These are phyloP conservation scores for Lutjanus argentimaculatus DNA, from an alignment of 2,797 vertebrate species.

Conservation along the genomic window DNA sequence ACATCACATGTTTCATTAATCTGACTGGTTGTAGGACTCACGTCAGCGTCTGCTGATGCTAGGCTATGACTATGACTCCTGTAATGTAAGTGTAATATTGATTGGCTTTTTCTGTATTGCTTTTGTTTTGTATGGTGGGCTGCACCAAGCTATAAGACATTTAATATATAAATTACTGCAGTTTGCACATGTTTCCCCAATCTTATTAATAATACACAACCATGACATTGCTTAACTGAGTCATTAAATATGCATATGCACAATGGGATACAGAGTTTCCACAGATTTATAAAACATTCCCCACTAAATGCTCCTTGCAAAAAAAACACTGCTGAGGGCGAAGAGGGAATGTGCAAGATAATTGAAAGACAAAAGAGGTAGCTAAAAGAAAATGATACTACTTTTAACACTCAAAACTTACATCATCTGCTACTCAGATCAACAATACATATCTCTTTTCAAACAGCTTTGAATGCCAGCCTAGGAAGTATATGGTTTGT, in stretches of 20 bases:
- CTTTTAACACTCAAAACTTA: slow-evolving; percentile 18
- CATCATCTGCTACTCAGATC: background rate
- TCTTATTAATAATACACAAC: slow-evolving; percentile 70
- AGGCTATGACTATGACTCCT: background rate
- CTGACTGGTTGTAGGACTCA: too few species aligned
- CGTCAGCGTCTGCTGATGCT: too few species aligned
- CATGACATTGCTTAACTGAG: slow-evolving; percentile 68
- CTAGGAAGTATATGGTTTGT: background rate
- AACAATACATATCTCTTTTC: background rate
- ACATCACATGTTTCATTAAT: too few species aligned
- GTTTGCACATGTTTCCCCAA: slow-evolving; percentile 43
- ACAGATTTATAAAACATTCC: slow-evolving; percentile 58
- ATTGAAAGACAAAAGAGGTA: slow-evolving; percentile 39
- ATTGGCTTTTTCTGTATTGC: background rate
- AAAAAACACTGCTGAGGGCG: slow-evolving; percentile 6
- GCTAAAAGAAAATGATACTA: slow-evolving; percentile 12
- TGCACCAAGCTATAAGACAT: slow-evolving; percentile 12
- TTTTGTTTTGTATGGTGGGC: slow-evolving; percentile 21
- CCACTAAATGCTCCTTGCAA: slow-evolving; percentile 42
- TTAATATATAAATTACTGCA: slow-evolving; percentile 36
- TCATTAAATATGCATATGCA: slow-evolving; percentile 73
- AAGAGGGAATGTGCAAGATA: slow-evolving; percentile 34
- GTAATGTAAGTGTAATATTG: background rate
- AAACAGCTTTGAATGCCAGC: background rate
- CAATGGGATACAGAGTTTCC: slow-evolving; percentile 63